Base-by-base conservation (phyloP, 2,797 vertebrate species). In the Siniperca undulata region DNA sequence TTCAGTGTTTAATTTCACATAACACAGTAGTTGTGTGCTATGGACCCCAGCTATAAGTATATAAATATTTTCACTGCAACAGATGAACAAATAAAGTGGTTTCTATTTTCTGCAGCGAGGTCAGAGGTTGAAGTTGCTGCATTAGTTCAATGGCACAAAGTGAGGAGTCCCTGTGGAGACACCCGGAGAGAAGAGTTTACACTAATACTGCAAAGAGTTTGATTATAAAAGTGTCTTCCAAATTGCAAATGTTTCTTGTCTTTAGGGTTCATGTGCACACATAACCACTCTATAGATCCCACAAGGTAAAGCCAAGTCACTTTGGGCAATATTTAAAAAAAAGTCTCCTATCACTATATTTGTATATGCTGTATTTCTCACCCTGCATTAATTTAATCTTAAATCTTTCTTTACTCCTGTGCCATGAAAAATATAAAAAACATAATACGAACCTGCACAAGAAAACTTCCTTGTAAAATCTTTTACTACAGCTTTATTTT, bases 51-150 rank as follows among this genome's bases (percentile, higher is more conserved):
- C 40, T 52, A 9, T 11, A 7, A 34, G 30, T 17, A 4, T 50
- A 24, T 1, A 53, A 44, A 70, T 56, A 24, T 72, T 22, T 77
- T 34, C 10, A 59, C 55, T 19, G 56, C 44, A 60, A 22, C 67
- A 72, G 40, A 75, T 77, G 76, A 74, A 68, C 55, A 80, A 53
- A 70, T 83, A 24, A 73, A 83, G 50, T 3, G 1, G 12, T 59
- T 66, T 81, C 73, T 84, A 80, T 89, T 84, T 82, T 77, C 67
- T 74, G 69, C 65, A 14, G 48, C 2, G 1, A 44, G 69, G 76
- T 80, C 74, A 80, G 20, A 76, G 78, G 80, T 38, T 1, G 42
- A 58, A 60, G 62, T 24, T 40, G 40, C 8, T 27, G 34, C 30
- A 24, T 9, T 16, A 24, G 34, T 44, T 61, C 2, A 62, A 0